Evolutionary conservation across 1,140 invertebrate genomes (phyloP).

Genomic region (Drosophila rhopaloa): DNA sequence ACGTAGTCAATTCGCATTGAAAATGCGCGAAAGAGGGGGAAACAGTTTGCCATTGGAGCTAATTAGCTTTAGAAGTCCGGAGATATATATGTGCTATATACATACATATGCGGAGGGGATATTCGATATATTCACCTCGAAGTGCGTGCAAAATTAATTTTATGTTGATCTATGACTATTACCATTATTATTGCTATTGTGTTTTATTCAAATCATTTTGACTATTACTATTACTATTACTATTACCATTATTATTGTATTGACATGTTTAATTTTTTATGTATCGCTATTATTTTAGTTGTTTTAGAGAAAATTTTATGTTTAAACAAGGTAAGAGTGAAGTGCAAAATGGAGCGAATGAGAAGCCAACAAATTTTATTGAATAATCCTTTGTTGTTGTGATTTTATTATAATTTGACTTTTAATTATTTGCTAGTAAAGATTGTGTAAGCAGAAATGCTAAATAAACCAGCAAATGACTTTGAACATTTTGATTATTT

Average conservation of each 20-base stretch:
- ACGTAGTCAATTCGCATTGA: slow-evolving; percentile 64
- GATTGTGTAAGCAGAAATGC: slow-evolving; percentile 8
- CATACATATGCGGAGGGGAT: not conserved
- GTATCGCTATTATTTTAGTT: slow-evolving; percentile 50
- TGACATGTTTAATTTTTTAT: slow-evolving; percentile 58
- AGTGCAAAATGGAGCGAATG: slow-evolving; percentile 13
- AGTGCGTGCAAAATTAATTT: slow-evolving; percentile 28
- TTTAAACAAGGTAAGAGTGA: slow-evolving; percentile 12
- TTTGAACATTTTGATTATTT: not conserved
- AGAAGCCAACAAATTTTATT: slow-evolving; percentile 53
- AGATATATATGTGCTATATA: slow-evolving; percentile 6
- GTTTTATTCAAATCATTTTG: slow-evolving; percentile 45
- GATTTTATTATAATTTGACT: slow-evolving; percentile 74
- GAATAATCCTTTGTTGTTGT: slow-evolving; percentile 74
- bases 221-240: slow-evolving; percentile 33
- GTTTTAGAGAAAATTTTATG: slow-evolving; percentile 61
- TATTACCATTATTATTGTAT: slow-evolving; percentile 53
- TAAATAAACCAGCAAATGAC: slow-evolving; percentile 7
- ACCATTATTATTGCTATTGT: slow-evolving; percentile 49
- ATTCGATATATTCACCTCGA: not conserved
- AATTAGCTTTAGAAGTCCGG: not conserved
- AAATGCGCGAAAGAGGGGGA: slow-evolving; percentile 34
- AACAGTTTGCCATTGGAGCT: slow-evolving; percentile 5
- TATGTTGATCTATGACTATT: slow-evolving; percentile 34
- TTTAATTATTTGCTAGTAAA: slow-evolving; percentile 26